Base-by-base conservation (phyloP, 2,888 invertebrate species). In the Stenoptilia bipunctidactyla region DNA sequence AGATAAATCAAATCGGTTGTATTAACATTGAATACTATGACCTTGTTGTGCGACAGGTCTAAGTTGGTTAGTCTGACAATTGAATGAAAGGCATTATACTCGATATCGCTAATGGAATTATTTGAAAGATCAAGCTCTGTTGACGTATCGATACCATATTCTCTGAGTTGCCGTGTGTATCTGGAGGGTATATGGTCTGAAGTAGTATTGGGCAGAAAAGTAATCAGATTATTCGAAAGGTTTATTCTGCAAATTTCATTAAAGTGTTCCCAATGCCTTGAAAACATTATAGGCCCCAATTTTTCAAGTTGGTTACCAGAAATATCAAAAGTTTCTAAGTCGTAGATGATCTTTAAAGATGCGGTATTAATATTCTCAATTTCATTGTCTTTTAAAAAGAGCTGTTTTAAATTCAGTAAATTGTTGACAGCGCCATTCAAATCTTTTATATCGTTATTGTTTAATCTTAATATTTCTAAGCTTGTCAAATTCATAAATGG, bases 311-410 rank as follows among this genome's bases (percentile, higher is more conserved):
- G 51, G 45, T 83, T 83, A 30, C 51, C 53, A 1, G 82, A 79
- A 15, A 80, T 51, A 42, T 82, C 82, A 25, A 82, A 75, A 0
- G 74, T 79, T 55, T 75, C 66, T 34, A 83, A 60, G 49, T 82
- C 74, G 15, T 58, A 55, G 25, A 80, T 74, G 4, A 68, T 65
- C 47, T 69, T 64, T 0, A 76, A 25, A 6, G 34, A 34, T 13
- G 13, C 8, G 2, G 9, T 13, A 14, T 34, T 34, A 12, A 34
- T 34, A 13, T 34, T 2, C 4, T 34, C 34, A 13, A 34, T 34
- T 34, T 34, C 4, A 13, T 34, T 34, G 13, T 13, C 14, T 13
- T 13, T 13, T 4, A 34, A 13, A 13, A 13, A 34, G 4, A 34
- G 9, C 14, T 14, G 9, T 9, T 34, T 34, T 13, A 83, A 57